Evolutionary conservation across 2,113 vertebrate genomes (phyloP), one percentile per base, ranked within the genome.

Genomic region (Tupaia tana): DNA sequence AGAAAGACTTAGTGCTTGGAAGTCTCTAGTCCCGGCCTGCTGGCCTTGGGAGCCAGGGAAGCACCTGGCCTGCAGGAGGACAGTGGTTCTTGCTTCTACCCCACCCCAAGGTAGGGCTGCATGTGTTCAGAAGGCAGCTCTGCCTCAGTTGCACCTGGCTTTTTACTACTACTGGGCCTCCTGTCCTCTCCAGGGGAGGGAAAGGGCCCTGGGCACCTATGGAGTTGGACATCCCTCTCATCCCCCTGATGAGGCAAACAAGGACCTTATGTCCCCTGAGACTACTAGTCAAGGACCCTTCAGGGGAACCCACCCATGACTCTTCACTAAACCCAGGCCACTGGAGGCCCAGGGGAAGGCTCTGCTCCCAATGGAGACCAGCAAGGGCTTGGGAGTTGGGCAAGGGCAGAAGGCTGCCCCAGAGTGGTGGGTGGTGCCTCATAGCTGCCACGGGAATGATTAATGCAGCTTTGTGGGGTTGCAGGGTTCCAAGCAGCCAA

Each of bases 21-120:
- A n/a, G n/a, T n/a, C n/a, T 6, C 67, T 13, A 4, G 15, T 6
- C 58, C 34, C 43, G 25, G 7, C n/a, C 9, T 6, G 18, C 1
- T 2, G n/a, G 15, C 64, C 80, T 91, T n/a, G n/a, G n/a, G n/a
- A n/a, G n/a, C n/a, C n/a, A n/a, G n/a, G n/a, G n/a, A n/a, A n/a
- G n/a, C n/a, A n/a, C 64, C 7, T 24, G 67, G 15, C n/a, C n/a
- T n/a, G 43, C n/a, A 15, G 8, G 58, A 61, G n/a, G 7, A 18
- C 22, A 29, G n/a, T 14, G 22, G 10, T 13, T 2, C 14, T 3
- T 34, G n/a, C 6, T 3, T 52, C 9, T 1, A 9, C 16, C 64
- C 14, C 7, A 18, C 34, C 66, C 9, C 29, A 20, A 29, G 43
- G 59, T 52, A 89, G 22, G n/a, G 24, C 58, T 82, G 43, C 2